Base-by-base conservation (phyloP, 2,888 invertebrate genomes). In the Crepidodera aurea region DNA sequence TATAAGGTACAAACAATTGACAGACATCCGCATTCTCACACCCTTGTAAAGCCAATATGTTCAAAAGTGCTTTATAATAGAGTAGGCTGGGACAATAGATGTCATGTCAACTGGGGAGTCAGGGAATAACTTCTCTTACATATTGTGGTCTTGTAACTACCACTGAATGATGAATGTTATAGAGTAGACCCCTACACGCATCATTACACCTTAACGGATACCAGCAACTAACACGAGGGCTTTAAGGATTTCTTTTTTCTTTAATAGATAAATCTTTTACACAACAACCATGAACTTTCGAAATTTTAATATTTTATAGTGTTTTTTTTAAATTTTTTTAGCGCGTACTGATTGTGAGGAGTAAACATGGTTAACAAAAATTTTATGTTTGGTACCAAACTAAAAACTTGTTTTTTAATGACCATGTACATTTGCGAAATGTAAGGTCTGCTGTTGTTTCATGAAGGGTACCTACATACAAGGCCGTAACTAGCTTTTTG, bases 51-150 rank as follows among this genome's bases (percentile, higher is more conserved):
- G 77, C 77, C 78, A 79, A 79, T 78, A 77, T 76, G 79, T 78
- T 78, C 75, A 73, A 72, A 79, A 79, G 77, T 78, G 77, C 75
- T 70, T 77, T 76, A 79, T 79, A 79, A 79, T 80, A 75, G 78
- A 78, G 78, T 79, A 72, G 78, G 75, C 76, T 71, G 72, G 69
- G 60, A 80, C 80, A 80, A 80, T 79, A 71, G 77, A 76, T 78
- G 79, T 79, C 80, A 78, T 76, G 77, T 77, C 77, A 73, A 72
- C 53, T 66, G 62, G 63, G 61, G 61, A 51, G 44, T 32, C 67
- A 70, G 75, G 74, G 70, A 67, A 64, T 68, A 64, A 68, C 64
- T 67, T 69, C 69, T 68, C 64, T 65, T 62, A 61, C 61, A 64
- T 62, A 64, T 69, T 72, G 71, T 70, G 73, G 71, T 70, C 61